Conservation (phyloP, 2,113 vertebrate species). For the Tenrec ecaudatus region DNA sequence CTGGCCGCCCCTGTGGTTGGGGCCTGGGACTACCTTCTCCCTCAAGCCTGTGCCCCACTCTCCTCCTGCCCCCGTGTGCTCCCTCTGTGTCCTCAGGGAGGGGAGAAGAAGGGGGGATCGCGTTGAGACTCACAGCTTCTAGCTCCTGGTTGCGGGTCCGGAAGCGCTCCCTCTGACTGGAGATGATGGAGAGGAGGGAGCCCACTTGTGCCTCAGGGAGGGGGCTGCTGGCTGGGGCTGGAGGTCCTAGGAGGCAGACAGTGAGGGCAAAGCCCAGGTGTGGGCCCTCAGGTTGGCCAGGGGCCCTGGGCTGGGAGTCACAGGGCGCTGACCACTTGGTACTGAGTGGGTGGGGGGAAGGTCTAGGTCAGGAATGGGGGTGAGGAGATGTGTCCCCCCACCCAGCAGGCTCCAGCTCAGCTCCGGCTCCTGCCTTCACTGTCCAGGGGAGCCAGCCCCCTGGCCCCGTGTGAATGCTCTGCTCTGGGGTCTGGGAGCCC, state of each 20-base stretch:
- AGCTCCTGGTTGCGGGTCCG: constrained; percentile 96
- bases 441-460: neutral
- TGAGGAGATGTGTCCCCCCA: too few relatives aligned
- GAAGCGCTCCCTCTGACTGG: constrained; percentile 97
- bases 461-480: too few relatives aligned
- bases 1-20: neutral
- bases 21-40: neutral
- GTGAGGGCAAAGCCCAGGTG: neutral
- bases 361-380: too few relatives aligned
- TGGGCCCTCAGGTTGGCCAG: neutral
- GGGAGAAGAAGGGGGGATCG: neutral
- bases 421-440: neutral
- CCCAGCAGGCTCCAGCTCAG: too few relatives aligned
- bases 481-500: neutral
- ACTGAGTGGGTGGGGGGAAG: neutral
- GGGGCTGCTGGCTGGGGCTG: neutral
- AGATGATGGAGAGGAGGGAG: constrained; percentile 98
- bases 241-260: constrained; percentile 76
- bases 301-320: neutral
- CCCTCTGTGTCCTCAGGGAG: neutral
- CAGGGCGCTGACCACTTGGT: neutral
- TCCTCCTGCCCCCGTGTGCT: too few relatives aligned
- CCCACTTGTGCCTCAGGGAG: constrained; percentile 95
- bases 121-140: constrained; percentile 89
- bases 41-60: neutral